Conservation (phyloP, 1,140 invertebrate genomes). For the Drosophila lacteicornis region DNA sequence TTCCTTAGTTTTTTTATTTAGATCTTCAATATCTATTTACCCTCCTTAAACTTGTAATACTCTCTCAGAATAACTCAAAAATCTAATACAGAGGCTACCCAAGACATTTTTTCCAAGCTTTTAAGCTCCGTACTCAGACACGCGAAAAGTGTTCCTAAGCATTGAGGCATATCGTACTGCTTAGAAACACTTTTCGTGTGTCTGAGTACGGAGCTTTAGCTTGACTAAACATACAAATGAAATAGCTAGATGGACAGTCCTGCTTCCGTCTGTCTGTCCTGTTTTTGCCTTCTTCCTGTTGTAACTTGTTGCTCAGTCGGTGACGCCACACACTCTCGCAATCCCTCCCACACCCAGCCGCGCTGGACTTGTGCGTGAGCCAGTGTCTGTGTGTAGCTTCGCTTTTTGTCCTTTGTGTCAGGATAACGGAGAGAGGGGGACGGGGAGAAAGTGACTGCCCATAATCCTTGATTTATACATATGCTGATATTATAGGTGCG, state of each 20-base stretch:
- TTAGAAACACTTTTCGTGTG: no score
- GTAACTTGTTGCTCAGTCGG: constrained; percentile 44
- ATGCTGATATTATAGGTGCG: constrained; percentile 11
- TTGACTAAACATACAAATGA: background rate
- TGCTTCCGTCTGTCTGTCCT: background rate
- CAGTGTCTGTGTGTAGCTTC: background rate
- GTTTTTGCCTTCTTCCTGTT: constrained; percentile 24
- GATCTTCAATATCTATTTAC: background rate
- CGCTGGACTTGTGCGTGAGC: background rate
- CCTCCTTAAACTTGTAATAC: background rate
- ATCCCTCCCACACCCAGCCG: background rate
- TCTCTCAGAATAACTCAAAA: no score
- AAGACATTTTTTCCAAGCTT: background rate
- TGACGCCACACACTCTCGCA: constrained; percentile 27
- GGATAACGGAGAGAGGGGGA: background rate
- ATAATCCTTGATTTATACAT: constrained; percentile 8
- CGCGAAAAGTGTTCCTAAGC: no score
- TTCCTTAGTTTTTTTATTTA: background rate
- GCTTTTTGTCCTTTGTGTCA: background rate
- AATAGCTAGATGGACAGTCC: background rate
- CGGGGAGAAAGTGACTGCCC: background rate
- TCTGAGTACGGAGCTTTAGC: no score
- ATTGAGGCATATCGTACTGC: no score
- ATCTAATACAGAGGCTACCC: no score
- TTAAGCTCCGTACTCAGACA: background rate